These are phyloP conservation scores for Neoniphon sammara DNA, from an alignment of 2,797 vertebrate genomes.

Conservation along the genomic window DNA sequence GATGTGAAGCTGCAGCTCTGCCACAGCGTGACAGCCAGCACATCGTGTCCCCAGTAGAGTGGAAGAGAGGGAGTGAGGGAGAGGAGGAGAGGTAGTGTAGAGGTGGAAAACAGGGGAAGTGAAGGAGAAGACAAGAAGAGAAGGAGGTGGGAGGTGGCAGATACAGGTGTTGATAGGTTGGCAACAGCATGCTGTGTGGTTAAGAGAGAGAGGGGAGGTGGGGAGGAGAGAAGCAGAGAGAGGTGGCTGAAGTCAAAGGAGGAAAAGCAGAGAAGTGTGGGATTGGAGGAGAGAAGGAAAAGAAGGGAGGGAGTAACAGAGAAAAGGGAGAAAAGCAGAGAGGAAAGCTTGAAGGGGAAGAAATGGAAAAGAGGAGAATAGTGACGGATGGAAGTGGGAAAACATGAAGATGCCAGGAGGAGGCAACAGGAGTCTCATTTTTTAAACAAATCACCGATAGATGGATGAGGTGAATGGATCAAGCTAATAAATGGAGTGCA, in stretches of 20 bases:
- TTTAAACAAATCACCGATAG: neutral
- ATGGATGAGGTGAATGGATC: too few relatives aligned
- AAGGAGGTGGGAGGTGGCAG: neutral
- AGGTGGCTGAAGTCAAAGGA: neutral
- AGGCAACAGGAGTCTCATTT: neutral
- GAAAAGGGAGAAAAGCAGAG: neutral
- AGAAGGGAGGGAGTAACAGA: neutral
- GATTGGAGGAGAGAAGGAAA: neutral
- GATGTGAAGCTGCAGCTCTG: neutral
- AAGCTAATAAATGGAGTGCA: neutral
- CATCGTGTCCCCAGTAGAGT: neutral
- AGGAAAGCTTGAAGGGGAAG: too few relatives aligned
- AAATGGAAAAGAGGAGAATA: too few relatives aligned
- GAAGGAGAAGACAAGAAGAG: conserved; percentile 1
- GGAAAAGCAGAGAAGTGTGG: neutral
- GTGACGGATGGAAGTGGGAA: too few relatives aligned
- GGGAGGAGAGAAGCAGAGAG: too few relatives aligned
- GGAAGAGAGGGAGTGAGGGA: neutral
- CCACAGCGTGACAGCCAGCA: conserved; percentile 4
- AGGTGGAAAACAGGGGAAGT: neutral
- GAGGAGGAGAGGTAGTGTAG: neutral
- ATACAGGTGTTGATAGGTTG: conserved; percentile 22
- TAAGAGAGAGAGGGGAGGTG: too few relatives aligned
- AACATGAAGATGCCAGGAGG: neutral
- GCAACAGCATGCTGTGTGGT: neutral